A percentile compares a stretch with the other conserved stretches of the same genome.
These are phyloP conservation scores for Florisuga fusca DNA, from an alignment of 2,797 vertebrate species.

Conservation along the genomic window DNA sequence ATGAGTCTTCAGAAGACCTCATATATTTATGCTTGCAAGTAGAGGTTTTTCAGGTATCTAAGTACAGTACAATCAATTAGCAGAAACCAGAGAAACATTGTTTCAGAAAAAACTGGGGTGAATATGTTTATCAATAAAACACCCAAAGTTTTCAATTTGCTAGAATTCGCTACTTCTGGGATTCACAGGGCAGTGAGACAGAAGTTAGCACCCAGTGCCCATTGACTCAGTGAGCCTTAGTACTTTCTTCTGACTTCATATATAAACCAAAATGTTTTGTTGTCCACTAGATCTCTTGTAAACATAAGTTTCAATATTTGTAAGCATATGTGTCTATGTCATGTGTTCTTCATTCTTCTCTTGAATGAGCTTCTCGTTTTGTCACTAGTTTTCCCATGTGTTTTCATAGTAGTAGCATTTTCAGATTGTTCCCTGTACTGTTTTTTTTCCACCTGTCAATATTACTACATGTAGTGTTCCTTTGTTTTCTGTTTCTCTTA, in stretches of 20 bases:
- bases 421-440: neutral
- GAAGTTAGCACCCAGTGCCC: neutral
- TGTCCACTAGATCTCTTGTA: neutral
- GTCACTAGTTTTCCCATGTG: neutral
- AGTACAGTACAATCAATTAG: neutral
- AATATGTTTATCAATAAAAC: neutral
- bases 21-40: neutral
- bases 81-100: neutral
- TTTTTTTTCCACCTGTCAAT: rapidly evolving
- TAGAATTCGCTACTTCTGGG: neutral
- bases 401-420: neutral
- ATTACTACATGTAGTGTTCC: neutral
- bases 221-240: neutral
- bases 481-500: neutral
- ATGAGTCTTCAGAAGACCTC: neutral
- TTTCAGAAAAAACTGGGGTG: neutral
- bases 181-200: neutral
- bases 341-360: neutral
- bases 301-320: neutral
- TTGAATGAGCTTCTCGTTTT: neutral
- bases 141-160: neutral
- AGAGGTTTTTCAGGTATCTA: neutral
- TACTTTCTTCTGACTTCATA: neutral
- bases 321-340: neutral
- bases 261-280: neutral